Evolutionary conservation across 1,140 invertebrate species (phyloP), one percentile per base, ranked within the genome.

Genomic region (Aphelenchoides fujianensis): DNA sequence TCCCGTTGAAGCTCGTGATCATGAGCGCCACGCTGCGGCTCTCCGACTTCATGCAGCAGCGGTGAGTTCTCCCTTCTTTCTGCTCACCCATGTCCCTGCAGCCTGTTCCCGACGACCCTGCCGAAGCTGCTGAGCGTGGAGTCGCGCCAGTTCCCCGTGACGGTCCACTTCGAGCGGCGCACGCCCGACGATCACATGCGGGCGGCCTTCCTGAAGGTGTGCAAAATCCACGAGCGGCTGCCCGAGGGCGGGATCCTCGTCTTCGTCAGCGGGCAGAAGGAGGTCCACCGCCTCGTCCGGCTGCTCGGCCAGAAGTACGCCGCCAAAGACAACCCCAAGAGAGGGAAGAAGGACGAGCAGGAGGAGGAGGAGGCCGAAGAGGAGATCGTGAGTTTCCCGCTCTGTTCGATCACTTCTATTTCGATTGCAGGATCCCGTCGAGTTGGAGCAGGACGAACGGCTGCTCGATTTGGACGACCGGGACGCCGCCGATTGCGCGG

Each of bases 21-120:
- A 99, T 99, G 97, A 98, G 95, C 0, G 97, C 97, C 9, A 99
- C 97, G 0, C 85, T 99, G 35, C 86, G 92, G 61, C 88, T 97
- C 0, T 90, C 93, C 77, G 95, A 98, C 85, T 99, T 98, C 80
- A 90, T 91, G 0, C 89, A 91, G 72, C 83, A 92, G 94, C 79
- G 79, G 76, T 78, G 55, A 62, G 36, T 37, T 9, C n/a, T n/a
- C n/a, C n/a, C n/a, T n/a, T n/a, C n/a, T n/a, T n/a, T n/a, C n/a
- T n/a, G n/a, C n/a, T n/a, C n/a, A n/a, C n/a, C n/a, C n/a, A n/a
- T n/a, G n/a, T n/a, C n/a, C n/a, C n/a, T 79, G 61, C 63, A 79
- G 72, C 28, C 69, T 79, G 12, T 77, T 85, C 70, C 78, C 76
- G 3, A 41, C 69, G 19, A 70, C 74, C 16, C 66, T 61, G 2